These are phyloP conservation scores for Xestoiulus laeticollis DNA, from an alignment of 2,888 invertebrate species.

Conservation along the genomic window DNA sequence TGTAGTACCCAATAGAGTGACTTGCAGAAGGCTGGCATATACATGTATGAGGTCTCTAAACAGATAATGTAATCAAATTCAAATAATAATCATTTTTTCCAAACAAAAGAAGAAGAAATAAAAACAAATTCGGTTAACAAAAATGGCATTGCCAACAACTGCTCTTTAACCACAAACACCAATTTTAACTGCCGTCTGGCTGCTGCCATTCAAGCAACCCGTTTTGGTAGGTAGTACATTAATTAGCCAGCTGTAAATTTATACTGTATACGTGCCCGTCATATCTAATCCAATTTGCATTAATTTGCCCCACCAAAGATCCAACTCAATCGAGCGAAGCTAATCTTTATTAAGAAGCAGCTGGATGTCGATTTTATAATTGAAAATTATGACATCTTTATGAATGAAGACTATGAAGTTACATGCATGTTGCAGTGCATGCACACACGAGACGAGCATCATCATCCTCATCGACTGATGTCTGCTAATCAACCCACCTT, in stretches of 20 bases:
- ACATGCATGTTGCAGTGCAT: neutral
- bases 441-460: neutral
- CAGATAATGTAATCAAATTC: no score
- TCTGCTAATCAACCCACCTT: neutral
- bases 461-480: neutral
- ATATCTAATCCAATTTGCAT: constrained; percentile 33
- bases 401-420: neutral
- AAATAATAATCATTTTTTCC: no score
- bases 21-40: no score
- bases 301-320: constrained; percentile 20
- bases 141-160: no score
- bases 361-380: constrained; percentile 28
- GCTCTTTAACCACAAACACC: no score
- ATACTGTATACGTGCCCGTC: constrained; percentile 18
- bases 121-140: no score
- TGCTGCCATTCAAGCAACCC: neutral
- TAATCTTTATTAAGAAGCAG: constrained; percentile 23
- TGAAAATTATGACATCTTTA: constrained; percentile 37
- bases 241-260: constrained; percentile 4
- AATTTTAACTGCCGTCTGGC: neutral
- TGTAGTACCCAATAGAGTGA: no score
- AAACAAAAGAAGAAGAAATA: no score
- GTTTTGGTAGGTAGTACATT: neutral
- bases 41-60: no score
- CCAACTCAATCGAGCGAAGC: constrained; percentile 11